Base-by-base conservation (phyloP, 2,888 invertebrate species). In the Cephus pulcher region DNA sequence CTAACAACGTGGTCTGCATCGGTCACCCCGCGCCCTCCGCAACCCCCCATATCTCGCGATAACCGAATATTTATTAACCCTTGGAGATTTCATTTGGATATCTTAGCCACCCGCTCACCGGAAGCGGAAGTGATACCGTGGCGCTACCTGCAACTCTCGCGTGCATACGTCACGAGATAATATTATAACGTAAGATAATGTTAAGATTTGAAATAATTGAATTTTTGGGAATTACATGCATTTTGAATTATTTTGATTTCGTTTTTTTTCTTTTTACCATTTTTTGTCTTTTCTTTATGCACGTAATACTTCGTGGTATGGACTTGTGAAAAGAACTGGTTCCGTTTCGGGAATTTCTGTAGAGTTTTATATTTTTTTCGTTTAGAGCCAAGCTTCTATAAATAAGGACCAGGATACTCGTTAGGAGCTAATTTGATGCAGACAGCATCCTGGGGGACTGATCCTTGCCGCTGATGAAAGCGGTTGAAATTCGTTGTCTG, bases 51-150 rank as follows among this genome's bases (percentile, higher is more conserved):
- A 86, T 86, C 86, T 82, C 84, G 82, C 84, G 88, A 88, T 89
- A 89, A 86, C 83, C 83, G 83, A 82, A 81, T 87, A 89, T 89
- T 88, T 89, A 88, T 88, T 88, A 85, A 85, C 84, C 81, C 40
- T 80, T 80, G 81, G 85, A 88, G 88, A 88, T 89, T 87, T 86
- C 85, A 87, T 87, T 88, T 85, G 80, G 88, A 88, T 88, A 86
- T 78, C 81, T 80, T 80, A 23, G 79, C 76, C 69, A 70, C 32
- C 75, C 70, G 34, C 69, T 77, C 34, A 79, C 80, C 82, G 80
- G 82, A 83, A 83, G 84, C 84, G 84, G 84, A 85, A 85, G 84
- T 82, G 80, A 75, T 76, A 75, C 82, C 81, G 40, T 56, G 40
- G 40, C 40, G 40, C 40, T 23, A 56, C 40, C 23, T 23, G 40